Base-by-base conservation (phyloP, 2,113 vertebrate genomes). In the Larimichthys crocea region DNA sequence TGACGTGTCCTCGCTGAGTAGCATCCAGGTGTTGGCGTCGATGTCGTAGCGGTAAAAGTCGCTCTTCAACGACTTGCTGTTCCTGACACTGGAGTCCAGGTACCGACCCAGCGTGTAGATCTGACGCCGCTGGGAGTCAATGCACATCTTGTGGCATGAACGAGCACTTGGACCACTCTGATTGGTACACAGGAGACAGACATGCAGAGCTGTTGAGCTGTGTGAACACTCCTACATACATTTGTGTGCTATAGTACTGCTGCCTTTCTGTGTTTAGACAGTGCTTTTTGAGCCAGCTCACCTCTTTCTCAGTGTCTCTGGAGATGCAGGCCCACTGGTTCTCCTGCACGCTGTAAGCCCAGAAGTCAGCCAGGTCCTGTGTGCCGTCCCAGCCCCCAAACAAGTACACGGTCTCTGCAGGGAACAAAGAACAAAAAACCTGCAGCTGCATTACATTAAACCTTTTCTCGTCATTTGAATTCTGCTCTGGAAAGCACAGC, bases 71-170 rank as follows among this genome's bases (percentile, higher is more conserved):
- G 97, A 98, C 64, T 99, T 99, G 95, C 97, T 99, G 94, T 99
- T 99, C 90, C 98, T 95, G 90, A 99, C 98, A 0, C 97, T 98
- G 86, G 98, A 99, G 95, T 99, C 98, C 89, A 99, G 92, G 71
- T 99, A 99, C 20, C 98, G 96, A 3, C 98, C 98, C 84, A 99
- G 91, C 0, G 98, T 99, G 93, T 99, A 99, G 90, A 99, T 99
- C 88, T 99, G 98, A 46, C 97, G 95, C 14, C 98, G 90, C 2
- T 98, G 97, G 19, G 97, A 98, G 92, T 99, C 98, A 31, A 99
- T 99, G 91, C 98, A 99, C 98, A 99, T 99, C 93, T 99, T 99
- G 92, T 99, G 98, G 87, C 98, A 99, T 0, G 98, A 99, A 16
- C 98, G 96, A 44, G 98, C 98, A n/a, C 97, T 99, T 0, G 98